These are phyloP conservation scores for Metaphire vulgaris DNA, from an alignment of 1,140 invertebrate genomes.

Conservation along the genomic window DNA sequence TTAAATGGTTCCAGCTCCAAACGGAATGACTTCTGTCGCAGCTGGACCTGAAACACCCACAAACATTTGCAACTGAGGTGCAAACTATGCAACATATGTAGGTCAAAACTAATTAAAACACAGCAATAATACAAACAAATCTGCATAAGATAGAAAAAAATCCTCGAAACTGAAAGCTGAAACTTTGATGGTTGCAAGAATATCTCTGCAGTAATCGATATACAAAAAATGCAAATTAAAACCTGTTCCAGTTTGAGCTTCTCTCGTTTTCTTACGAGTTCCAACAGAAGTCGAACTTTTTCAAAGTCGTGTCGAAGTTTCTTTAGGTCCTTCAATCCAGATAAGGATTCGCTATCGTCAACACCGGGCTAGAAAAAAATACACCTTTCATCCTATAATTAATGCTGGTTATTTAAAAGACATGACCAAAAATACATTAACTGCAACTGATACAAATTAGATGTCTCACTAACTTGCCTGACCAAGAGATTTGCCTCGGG, in stretches of 20 bases:
- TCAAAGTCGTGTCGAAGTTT: conserved; percentile 89
- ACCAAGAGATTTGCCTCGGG: no score
- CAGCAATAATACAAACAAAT: neutral
- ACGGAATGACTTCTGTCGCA: conserved; percentile 71
- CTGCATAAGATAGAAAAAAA: neutral
- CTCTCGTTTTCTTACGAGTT: conserved; percentile 88
- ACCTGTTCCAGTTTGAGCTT: conserved; percentile 84
- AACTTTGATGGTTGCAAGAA: neutral
- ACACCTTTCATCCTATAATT: no score
- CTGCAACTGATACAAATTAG: no score
- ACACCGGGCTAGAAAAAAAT: neutral
- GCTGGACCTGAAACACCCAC: conserved; percentile 58
- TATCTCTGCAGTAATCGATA: neutral
- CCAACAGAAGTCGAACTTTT: conserved; percentile 81
- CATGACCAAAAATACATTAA: no score
- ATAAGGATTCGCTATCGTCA: neutral
- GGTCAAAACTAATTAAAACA: neutral
- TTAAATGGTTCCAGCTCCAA: conserved; percentile 67
- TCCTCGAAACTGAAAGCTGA: neutral
- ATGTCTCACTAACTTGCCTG: no score
- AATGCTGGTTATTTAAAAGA: no score
- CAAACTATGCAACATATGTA: neutral
- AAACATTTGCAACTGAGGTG: no score
- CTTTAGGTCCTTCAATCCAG: conserved; percentile 83
- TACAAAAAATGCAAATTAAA: no score